Evolutionary conservation across 2,888 invertebrate species (phyloP), one percentile per base, ranked within the genome.

Genomic region (Lysandra coridon): DNA sequence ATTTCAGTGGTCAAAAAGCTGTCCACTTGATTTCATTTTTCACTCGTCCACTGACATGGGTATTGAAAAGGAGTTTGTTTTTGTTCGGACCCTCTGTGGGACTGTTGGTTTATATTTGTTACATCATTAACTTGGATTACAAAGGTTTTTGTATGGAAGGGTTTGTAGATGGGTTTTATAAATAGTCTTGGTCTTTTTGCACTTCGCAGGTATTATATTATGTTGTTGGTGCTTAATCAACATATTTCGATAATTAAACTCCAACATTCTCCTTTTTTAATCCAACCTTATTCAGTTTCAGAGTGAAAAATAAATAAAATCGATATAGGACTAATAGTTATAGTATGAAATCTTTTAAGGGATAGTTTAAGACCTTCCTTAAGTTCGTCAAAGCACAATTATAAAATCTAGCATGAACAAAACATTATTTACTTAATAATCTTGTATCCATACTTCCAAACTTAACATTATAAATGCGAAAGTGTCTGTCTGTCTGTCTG

Each of bases 1-100:
- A 87, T 80, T 85, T 79, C 49, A 80, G 80, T 82, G 79, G 60
- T 81, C 81, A 81, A 79, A 82, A 81, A 85, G 86, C 84, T 90
- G 92, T 92, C 93, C 92, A 93, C 90, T 92, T 92, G 88, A 94
- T 94, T 94, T 94, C 92, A 93, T 94, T 94, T 94, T 94, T 94
- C 93, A 93, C 90, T 89, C 91, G 89, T 90, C 88, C 86, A 88
- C 86, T 88, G 92, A 93, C 92, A 91, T 87, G 91, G 92, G 92
- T 89, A 91, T 92, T 89, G 91, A 89, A 88, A 87, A 85, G 84
- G 87, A 87, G 88, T 90, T 90, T 89, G 90, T 89, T 91, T 88
- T 91, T 89, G 87, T 84, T 90, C 91, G 88, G 90, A 90, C 89
- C 88, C 87, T 85, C 88, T 57, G 88, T 86, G 85, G 85, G 87